Evolutionary conservation across 1,140 invertebrate genomes (phyloP).

Genomic region (Polypedilum vanderplanki): DNA sequence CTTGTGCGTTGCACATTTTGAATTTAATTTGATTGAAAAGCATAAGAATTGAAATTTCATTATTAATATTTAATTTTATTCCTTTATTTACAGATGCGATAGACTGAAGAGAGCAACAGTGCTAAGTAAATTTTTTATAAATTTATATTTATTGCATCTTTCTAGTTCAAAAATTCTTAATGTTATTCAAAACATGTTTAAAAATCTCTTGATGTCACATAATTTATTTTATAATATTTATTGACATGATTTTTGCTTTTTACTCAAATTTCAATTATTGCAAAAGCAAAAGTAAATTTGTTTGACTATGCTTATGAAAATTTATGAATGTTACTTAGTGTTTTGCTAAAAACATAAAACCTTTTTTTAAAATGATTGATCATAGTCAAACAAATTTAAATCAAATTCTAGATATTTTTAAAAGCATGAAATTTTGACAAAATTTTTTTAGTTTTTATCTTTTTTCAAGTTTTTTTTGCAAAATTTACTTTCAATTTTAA

Average conservation of each 20-base stretch:
- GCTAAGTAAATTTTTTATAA: constrained; percentile 61
- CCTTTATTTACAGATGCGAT: constrained; percentile 54
- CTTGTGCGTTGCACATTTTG: no score
- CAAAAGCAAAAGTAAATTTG: no score
- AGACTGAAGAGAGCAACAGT: constrained; percentile 85
- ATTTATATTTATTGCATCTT: constrained; percentile 32
- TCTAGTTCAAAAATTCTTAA: not conserved
- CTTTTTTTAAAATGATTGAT: no score
- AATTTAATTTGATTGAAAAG: no score
- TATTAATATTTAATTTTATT: not conserved
- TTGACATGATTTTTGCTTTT: no score
- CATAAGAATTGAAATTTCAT: no score
- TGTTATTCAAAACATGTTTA: not conserved
- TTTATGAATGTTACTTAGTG: no score
- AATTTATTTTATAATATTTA: not conserved
- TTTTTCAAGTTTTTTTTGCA: not conserved
- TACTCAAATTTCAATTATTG: no score
- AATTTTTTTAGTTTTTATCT: not conserved
- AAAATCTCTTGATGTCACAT: not conserved
- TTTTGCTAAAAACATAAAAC: no score
- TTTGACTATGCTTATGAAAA: no score
- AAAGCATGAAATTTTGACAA: not conserved
- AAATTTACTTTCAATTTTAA: not conserved
- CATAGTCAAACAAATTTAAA: no score
- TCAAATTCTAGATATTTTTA: no score